A percentile compares a stretch with the other conserved stretches of the same genome.
phyloP scores from a whole-genome alignment of 2,888 invertebrate species.

The Eristalis arbustorum region DNA sequence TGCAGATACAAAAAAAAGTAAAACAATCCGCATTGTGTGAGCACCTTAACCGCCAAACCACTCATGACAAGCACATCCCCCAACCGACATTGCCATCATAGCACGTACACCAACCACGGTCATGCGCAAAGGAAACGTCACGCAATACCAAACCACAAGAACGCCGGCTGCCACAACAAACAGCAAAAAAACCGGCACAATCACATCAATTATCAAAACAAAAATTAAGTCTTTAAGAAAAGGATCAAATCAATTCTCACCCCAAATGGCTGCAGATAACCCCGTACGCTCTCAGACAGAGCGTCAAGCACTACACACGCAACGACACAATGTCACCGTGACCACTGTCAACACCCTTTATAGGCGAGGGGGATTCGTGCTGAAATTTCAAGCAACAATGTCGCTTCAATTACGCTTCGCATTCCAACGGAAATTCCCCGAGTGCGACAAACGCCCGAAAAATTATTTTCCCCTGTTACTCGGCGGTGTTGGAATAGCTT shows the following conservation, averaged over 20 bases:
- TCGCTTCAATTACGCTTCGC: constrained; percentile 44
- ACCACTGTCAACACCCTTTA: neutral
- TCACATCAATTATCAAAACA: neutral
- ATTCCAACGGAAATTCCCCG: constrained; percentile 64
- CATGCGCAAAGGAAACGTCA: neutral
- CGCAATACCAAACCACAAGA: neutral
- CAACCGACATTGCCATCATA: neutral
- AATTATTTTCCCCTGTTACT: constrained; percentile 70
- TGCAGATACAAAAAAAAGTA: too few relatives aligned
- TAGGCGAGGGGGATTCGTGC: neutral
- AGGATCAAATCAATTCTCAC: neutral
- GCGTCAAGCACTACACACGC: neutral
- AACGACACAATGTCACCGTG: neutral
- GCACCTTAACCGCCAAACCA: neutral
- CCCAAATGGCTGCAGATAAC: neutral
- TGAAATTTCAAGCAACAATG: constrained; percentile 32
- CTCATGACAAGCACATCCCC: neutral
- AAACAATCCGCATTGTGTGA: neutral
- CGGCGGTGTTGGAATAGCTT: constrained; percentile 65
- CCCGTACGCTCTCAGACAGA: neutral
- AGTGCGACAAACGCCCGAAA: constrained; percentile 47
- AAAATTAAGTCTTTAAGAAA: neutral
- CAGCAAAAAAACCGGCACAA: neutral
- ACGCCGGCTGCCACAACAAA: neutral
- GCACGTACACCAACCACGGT: neutral